Evolutionary conservation across 2,797 vertebrate genomes (phyloP).

Genomic region (Gastrophryne carolinensis): DNA sequence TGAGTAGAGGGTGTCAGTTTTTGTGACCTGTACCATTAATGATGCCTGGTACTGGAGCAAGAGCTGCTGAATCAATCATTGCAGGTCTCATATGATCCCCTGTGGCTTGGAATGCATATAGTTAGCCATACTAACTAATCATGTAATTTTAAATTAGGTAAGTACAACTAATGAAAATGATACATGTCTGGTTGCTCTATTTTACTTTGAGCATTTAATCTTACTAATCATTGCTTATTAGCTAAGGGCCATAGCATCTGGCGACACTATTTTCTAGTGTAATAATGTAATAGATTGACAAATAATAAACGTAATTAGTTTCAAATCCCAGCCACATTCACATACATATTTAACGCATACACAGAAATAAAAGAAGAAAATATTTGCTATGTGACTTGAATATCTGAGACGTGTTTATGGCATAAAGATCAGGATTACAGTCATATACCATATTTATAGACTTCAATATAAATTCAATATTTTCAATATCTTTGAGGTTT

Average conservation of each 20-base stretch:
- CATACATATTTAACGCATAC: not conserved
- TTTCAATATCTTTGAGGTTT: constrained; percentile 35
- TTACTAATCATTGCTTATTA: not conserved
- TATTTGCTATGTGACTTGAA: not conserved
- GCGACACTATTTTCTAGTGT: not conserved
- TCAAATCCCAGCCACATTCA: not conserved
- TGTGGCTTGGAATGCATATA: too few relatives aligned
- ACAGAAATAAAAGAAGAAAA: not conserved
- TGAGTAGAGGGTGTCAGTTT: too few relatives aligned
- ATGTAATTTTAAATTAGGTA: too few relatives aligned
- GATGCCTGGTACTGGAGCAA: too few relatives aligned
- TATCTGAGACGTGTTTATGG: constrained; percentile 3
- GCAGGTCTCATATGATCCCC: too few relatives aligned
- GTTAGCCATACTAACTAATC: too few relatives aligned
- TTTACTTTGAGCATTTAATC: too few relatives aligned
- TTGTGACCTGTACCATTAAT: too few relatives aligned
- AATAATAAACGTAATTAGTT: not conserved
- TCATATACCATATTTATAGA: constrained; percentile 22
- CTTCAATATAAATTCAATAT: constrained; percentile 25
- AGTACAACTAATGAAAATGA: too few relatives aligned
- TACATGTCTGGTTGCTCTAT: too few relatives aligned
- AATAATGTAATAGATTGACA: not conserved
- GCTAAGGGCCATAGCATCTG: not conserved
- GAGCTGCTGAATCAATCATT: too few relatives aligned
- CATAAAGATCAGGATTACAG: not conserved